Percentiles rank a stretch among this genome's conserved stretches.
These are phyloP conservation scores for Yponomeuta cagnagella DNA, from an alignment of 2,888 invertebrate genomes.

Conservation along the genomic window DNA sequence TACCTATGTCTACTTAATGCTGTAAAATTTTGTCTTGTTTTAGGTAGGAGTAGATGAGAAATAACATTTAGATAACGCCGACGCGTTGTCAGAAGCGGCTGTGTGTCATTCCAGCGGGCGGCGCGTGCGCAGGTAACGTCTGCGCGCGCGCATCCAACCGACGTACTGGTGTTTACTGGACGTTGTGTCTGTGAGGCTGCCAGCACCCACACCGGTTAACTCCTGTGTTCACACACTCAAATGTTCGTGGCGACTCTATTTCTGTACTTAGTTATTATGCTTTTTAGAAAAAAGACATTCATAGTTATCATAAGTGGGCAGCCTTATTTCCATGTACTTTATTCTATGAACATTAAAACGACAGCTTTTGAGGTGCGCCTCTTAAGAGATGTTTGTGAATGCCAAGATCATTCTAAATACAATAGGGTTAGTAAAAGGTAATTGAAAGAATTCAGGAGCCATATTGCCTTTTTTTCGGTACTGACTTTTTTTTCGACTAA, in stretches of 20 bases:
- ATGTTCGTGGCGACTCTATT: not conserved
- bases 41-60: constrained; percentile 75
- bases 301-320: constrained; percentile 2
- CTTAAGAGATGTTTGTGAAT: no score
- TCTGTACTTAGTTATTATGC: not conserved
- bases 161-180: not conserved
- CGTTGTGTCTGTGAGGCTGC: constrained; percentile 1
- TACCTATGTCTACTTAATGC: no score
- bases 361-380: no score
- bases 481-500: not conserved
- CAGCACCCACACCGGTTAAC: not conserved
- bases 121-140: constrained; percentile 33
- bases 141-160: constrained; percentile 17
- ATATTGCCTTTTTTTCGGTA: no score
- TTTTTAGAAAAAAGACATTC: not conserved
- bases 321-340: constrained; percentile 19
- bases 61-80: constrained; percentile 59
- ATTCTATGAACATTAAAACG: constrained; percentile 13
- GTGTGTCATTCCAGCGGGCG: constrained; percentile 42
- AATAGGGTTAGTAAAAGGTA: no score
- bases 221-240: not conserved
- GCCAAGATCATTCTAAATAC: no score
- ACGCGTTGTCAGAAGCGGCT: constrained; percentile 38
- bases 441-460: no score
- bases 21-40: constrained; percentile 17